Base-by-base conservation (phyloP, 2,797 vertebrate species). In the Aselliscus stoliczkanus region DNA sequence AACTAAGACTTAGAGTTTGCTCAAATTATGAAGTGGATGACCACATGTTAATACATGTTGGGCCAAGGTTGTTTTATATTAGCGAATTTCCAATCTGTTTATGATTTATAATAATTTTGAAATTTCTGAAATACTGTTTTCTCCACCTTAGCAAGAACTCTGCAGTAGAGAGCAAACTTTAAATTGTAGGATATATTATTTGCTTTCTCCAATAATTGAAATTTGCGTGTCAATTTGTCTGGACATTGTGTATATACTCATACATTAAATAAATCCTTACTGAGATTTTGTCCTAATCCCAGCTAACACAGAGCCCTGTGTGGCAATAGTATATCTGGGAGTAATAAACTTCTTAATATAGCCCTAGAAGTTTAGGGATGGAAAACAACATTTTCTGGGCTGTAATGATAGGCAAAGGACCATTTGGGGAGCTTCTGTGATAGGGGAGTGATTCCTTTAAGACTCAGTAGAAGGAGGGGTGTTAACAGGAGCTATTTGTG, bases 81-180 rank as follows among this genome's bases (percentile, higher is more conserved):
- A 85, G 23, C 81, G 34, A 90, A 50, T 86, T 34, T 84, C 56
- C 65, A 60, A 67, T 52, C 17, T 81, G 11, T 91, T 89, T 90
- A 47, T 86, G 73, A 90, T 8, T 54, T 25, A 72, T 72, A 23
- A 37, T 50, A 37, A 15, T 54, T 80, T 83, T 89, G 79, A 79
- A 72, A 83, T 92, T 93, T 95, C 70, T 95, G n/a, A 94, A 92
- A 75, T 76, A 76, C 42, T 47, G 13, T 80, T 96, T 94, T 70
- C 20, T 13, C 25, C 12, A 37, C 47, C 3, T 80, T 73, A 84
- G 42, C 42, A 86, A 83, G 81, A 92, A 87, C 58, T 85, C 50
- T 84, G 21, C 34, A 81, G 64, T 44, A 60, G 56, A 88, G 27
- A 54, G 18, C 81, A 11, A 92, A 87, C 37, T 95, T 96, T 50